Evolutionary conservation across 2,113 vertebrate genomes (phyloP), one percentile per base, ranked within the genome.

Genomic region (Lontra canadensis): DNA sequence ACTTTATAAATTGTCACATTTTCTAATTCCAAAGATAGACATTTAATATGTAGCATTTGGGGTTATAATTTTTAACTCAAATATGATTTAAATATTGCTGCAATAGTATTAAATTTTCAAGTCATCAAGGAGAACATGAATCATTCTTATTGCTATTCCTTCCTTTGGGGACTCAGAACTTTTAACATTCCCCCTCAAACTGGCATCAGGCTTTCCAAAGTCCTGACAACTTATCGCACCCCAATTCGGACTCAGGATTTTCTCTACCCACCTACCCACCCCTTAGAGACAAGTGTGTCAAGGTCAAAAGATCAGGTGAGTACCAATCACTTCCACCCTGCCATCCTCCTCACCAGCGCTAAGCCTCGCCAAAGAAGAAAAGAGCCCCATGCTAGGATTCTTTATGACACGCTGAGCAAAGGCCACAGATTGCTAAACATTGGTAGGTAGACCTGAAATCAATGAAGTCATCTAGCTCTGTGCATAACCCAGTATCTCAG

Each of bases 41-140:
- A 71, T 57, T 93, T 67, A 85, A 47, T 42, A 73, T 73, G 44
- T 44, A 90, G n/a, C 42, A 90, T 90, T 78, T 25, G 26, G 15
- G 67, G 47, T 78, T 88, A 89, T 49, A 69, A 29, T 63, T 96
- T 55, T 82, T 79, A 95, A 63, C 10, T 59, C 79, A 93, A 78
- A 88, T 36, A 36, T 76, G 49, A 69, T 17, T 84, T 79, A 94
- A 86, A 90, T 81, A 87, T 61, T 47, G 18, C 26, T 94, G 17
- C 18, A 73, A n/a, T 80, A 74, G 23, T 63, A 88, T 94, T 94
- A 49, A 73, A 57, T 91, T n/a, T 71, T 44, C 23, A 80, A 31
- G 42, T 63, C 87, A 57, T 63, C 25, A 81, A 83, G 78, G 34
- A 94, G 6, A 79, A 52, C 34, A 39, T 39, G 71, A 88, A 57